Evolutionary conservation across 2,113 vertebrate genomes (phyloP).

Genomic region (Uria aalge): DNA sequence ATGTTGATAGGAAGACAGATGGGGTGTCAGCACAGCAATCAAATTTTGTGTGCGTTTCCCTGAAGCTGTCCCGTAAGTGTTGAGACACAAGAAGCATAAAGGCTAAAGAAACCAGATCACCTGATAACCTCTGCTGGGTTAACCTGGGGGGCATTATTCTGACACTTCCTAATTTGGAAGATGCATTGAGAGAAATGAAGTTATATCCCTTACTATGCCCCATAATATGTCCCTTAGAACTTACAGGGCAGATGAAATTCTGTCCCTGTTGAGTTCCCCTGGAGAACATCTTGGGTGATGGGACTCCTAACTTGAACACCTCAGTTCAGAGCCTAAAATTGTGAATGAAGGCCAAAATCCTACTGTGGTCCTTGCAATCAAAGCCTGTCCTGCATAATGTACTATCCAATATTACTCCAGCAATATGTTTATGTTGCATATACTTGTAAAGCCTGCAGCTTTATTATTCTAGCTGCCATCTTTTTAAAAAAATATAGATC

Average conservation of each 20-base stretch:
- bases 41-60: not conserved
- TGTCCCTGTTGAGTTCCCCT: not conserved
- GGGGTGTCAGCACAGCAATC: not conserved
- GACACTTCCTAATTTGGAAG: not conserved
- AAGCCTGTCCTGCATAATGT: not conserved
- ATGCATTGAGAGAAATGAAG: not conserved
- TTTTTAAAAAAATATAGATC: not conserved
- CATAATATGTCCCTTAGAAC: not conserved
- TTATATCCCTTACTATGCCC: not conserved
- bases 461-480: conserved; percentile 53
- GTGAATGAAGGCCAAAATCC: not conserved
- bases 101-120: not conserved
- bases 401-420: not conserved
- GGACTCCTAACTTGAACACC: not conserved
- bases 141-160: not conserved
- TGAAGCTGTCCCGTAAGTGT: not conserved
- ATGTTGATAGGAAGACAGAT: not conserved
- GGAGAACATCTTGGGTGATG: not conserved
- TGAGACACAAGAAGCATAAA: not conserved
- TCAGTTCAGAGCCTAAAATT: not conserved
- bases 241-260: not conserved
- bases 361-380: not conserved
- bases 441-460: not conserved
- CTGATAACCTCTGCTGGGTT: not conserved
- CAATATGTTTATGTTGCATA: not conserved